A percentile compares a stretch with the other conserved stretches of the same genome.
These are phyloP conservation scores for Podiceps cristatus DNA, from an alignment of 2,113 vertebrate species.

Conservation along the genomic window DNA sequence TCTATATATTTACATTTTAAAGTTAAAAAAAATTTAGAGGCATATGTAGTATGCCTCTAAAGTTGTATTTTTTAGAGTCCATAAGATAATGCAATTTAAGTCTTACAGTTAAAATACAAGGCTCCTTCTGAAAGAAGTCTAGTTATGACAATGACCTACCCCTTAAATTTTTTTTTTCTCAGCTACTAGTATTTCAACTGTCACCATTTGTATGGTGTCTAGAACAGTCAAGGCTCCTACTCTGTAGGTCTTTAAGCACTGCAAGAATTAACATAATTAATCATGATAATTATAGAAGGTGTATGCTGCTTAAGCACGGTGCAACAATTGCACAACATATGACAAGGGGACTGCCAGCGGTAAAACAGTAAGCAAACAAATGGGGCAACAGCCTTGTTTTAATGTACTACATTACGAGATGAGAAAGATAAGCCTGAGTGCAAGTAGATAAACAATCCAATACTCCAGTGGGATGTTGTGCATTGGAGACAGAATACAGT, in stretches of 20 bases:
- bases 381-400: constrained; percentile 49
- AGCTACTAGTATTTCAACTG: not conserved
- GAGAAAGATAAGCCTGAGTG: constrained; percentile 65
- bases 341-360: not conserved
- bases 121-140: not conserved
- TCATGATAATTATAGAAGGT: not conserved
- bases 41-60: not conserved
- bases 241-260: not conserved
- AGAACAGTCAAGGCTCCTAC: not conserved
- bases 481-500: constrained; percentile 32
- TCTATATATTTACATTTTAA: not conserved
- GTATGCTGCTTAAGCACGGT: not conserved
- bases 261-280: not conserved
- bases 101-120: not conserved
- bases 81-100: not conserved
- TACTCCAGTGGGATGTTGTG: constrained; percentile 69
- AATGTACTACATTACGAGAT: constrained; percentile 68
- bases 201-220: not conserved
- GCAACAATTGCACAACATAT: not conserved
- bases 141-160: not conserved
- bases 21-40: not conserved
- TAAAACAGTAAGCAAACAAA: constrained; percentile 52
- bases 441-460: constrained; percentile 73
- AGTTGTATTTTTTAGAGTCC: not conserved
- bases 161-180: not conserved